Evolutionary conservation across 2,797 vertebrate species (phyloP), one percentile per base, ranked within the genome.

Genomic region (Mycteria americana): DNA sequence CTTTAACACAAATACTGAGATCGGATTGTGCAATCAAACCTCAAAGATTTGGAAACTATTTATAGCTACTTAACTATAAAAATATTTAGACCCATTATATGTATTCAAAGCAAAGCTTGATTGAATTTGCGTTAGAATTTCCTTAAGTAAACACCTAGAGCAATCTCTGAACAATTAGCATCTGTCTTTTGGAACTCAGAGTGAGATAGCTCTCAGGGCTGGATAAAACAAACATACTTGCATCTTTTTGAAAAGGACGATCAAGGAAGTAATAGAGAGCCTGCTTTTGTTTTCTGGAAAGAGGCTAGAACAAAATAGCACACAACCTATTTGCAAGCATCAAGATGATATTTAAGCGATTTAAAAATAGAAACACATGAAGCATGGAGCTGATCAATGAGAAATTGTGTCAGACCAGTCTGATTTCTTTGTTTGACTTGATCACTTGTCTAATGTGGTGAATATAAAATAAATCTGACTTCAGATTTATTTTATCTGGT

Each of bases 51-150:
- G 54, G 15, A 51, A 81, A 72, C 39, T 69, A 33, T 63, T 57
- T 82, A 14, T 59, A 63, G 30, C 75, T 72, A 64, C 46, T 80
- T 89, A 80, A 64, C 30, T 62, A 5, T 69, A 81, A 86, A 75
- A 82, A 84, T 75, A 79, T 68, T 82, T 94, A 84, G 50, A 75
- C 43, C 23, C 11, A 35, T 94, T 90, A 33, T 57, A 31, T 13
- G 4, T 69, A 73, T 79, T 88, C 70, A 89, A 73, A 92, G 43
- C 67, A 87, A 86, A 84, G 11, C 13, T 76, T 89, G 77, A 79
- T 51, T 94, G 60, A 76, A 82, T 89, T 94, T 93, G 25, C n/a
- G 43, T 89, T 79, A 59, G 60, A 76, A 92, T 91, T 92, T 88
- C 77, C 74, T 79, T 59, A 83, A 65, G 50, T 31, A 91, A 94